Conservation (phyloP, 2,113 vertebrate genomes). For the Lophochroa leadbeateri region DNA sequence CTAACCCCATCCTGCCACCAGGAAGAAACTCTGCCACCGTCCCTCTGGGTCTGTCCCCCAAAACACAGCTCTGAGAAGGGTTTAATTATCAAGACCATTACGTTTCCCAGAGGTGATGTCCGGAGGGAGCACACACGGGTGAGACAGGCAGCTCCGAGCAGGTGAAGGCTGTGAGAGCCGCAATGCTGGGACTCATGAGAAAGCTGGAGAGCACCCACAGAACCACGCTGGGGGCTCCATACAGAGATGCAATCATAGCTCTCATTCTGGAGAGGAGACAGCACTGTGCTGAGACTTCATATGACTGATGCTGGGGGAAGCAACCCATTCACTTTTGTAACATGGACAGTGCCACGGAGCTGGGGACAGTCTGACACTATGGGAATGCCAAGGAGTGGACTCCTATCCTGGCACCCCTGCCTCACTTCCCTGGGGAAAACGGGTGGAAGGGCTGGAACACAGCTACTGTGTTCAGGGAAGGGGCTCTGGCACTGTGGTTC, state of each 20-base stretch:
- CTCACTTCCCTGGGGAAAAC: background rate
- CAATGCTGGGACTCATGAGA: fast-evolving
- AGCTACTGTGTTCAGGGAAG: background rate
- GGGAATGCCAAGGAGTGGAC: background rate
- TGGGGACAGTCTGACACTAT: background rate
- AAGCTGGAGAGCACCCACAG: background rate
- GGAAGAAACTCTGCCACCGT: background rate
- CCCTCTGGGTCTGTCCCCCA: background rate
- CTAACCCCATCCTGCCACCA: fast-evolving
- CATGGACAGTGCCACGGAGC: fast-evolving
- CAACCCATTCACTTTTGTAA: background rate
- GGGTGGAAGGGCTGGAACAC: background rate
- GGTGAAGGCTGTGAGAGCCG: background rate
- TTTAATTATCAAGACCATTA: background rate
- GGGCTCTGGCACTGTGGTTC: background rate
- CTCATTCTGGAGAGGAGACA: background rate
- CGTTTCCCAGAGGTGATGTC: fast-evolving
- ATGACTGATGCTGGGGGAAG: background rate
- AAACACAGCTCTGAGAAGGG: fast-evolving
- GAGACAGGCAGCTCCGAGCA: background rate
- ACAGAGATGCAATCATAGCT: fast-evolving
- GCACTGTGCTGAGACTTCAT: fast-evolving
- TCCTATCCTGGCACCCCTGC: background rate
- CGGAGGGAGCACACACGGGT: fast-evolving
- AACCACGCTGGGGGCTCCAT: fast-evolving